Base-by-base conservation (phyloP, 2,888 invertebrate genomes). In the Nowickia ferox region DNA sequence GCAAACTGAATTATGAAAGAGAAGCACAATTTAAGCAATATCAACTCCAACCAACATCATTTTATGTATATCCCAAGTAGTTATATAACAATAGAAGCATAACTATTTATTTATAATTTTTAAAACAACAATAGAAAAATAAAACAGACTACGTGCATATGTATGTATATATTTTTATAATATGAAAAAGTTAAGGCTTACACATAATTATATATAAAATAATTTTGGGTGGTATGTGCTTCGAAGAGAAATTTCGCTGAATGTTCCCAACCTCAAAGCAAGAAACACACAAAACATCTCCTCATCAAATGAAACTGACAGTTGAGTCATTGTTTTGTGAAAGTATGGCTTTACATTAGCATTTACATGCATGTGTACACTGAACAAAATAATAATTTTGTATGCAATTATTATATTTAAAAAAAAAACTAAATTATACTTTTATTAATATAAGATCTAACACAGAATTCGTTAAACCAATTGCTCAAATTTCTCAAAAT, bases 251-350 rank as follows among this genome's bases (percentile, higher is more conserved):
- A 75, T 72, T 51, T 66, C 40, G 22, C 15, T 38, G 53, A 19
- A 63, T 69, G 22, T 71, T 48, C 38, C 55, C 30, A 72, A 77
- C 66, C 19, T 44, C 55, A 72, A 63, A 65, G 72, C 42, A 15
- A 19, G 46, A 38, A 19, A 46, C 3, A 30, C 9, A 11, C 48
- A 68, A 6, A 66, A 44, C 38, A 1, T 44, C 15, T 15, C 19
- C 72, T 63, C 72, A 71, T 77, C 17, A 74, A 72, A 72, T 80
- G 76, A 83, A 86, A 83, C 79, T 86, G 86, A 83, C 86, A 86
- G 79, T 83, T 80, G 65, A 83, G 17, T 53, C 76, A 79, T 79
- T 79, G 65, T 86, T 66, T 65, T 65, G 44, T 55, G 13, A 44
- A 55, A 19, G 46, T 48, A 42, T 63, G 74, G 30, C 51, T 63